Evolutionary conservation across 2,113 vertebrate genomes (phyloP), one percentile per base, ranked within the genome.

Genomic region (Paramormyrops kingsleyae): DNA sequence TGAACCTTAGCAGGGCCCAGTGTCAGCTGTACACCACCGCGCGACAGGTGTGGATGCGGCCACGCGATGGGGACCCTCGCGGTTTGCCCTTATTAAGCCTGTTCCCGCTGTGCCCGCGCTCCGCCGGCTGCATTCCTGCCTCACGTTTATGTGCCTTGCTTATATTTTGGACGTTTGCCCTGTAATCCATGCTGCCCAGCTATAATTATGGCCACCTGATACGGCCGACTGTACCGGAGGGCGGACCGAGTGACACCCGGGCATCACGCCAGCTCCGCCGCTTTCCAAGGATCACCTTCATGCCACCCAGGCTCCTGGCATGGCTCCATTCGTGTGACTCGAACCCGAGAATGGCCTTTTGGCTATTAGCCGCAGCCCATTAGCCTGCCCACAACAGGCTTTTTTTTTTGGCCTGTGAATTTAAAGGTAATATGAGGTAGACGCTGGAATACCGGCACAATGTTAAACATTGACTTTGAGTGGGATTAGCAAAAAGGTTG

Each of bases 151-250:
- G 89, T 88, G 80, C 87, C 88, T 56, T 46, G 87, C 21, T 86
- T 80, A 50, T 44, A 83, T 86, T 62, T 86, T n/a, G 86, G 90
- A 89, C 87, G 90, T 91, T 92, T 74, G 24, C 89, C 88, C 87
- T 93, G 92, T 90, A 92, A 94, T 90, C 88, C 83, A 92, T 90
- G 92, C 90, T 31, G 83, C 88, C 27, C 52, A 91, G 91, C 92
- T 94, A 95, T 94, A 93, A 92, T 94, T 94, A 94, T 92, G 87
- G 92, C 90, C 91, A 95, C 91, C 89, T 89, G 91, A 94, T 93
- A 92, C 62, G 6, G n/a, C 87, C 47, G 77, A 44, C n/a, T 6
- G 92, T 89, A 88, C 49, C 49, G 21, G 49, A 31, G 53, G 15
- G 4, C 7, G 27, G 24, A 19, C 39, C 19, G 35, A 19, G 31